Percentiles rank a stretch among this genome's conserved stretches.
phyloP scores from a whole-genome alignment of 2,888 invertebrate species.

The Macrosoma leucophasiata region DNA sequence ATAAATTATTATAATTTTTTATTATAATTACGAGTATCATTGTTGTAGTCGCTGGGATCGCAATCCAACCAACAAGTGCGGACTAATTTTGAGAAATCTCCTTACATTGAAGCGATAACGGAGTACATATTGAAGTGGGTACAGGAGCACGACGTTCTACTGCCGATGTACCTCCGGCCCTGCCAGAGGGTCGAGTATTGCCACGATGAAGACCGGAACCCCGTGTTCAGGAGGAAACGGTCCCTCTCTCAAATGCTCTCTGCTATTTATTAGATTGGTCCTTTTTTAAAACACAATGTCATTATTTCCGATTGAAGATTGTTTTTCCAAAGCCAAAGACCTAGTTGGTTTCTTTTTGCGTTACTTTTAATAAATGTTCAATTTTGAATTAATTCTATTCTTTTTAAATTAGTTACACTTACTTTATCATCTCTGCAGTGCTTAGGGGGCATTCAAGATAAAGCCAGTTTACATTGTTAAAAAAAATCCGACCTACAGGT shows the following conservation, averaged over 20 bases:
- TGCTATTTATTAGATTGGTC: conserved; percentile 32
- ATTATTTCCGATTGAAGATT: too few relatives aligned
- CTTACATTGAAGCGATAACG: conserved; percentile 49
- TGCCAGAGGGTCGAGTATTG: conserved; percentile 30
- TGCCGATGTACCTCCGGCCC: conserved; percentile 56
- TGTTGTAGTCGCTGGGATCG: conserved; percentile 30
- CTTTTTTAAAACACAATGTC: too few relatives aligned
- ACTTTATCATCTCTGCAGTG: too few relatives aligned
- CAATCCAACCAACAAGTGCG: conserved; percentile 32
- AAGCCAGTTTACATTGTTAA: too few relatives aligned
- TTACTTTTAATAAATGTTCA: too few relatives aligned
- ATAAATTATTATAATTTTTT: background rate
- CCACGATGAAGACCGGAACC: conserved; percentile 34
- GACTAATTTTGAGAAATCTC: conserved; percentile 45
- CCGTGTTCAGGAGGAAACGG: conserved; percentile 32
- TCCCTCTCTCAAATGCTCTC: conserved; percentile 31
- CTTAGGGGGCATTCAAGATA: too few relatives aligned
- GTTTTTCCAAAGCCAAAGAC: too few relatives aligned
- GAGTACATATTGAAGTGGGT: conserved; percentile 59
- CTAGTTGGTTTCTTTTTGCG: too few relatives aligned
- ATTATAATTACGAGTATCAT: too few relatives aligned
- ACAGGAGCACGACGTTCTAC: conserved; percentile 43
- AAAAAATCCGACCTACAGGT: too few relatives aligned
- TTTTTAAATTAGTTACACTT: too few relatives aligned
- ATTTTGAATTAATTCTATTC: too few relatives aligned